Base-by-base conservation (phyloP, 92 coral and sea anemone species). In the Palythoa heliodiscus region DNA sequence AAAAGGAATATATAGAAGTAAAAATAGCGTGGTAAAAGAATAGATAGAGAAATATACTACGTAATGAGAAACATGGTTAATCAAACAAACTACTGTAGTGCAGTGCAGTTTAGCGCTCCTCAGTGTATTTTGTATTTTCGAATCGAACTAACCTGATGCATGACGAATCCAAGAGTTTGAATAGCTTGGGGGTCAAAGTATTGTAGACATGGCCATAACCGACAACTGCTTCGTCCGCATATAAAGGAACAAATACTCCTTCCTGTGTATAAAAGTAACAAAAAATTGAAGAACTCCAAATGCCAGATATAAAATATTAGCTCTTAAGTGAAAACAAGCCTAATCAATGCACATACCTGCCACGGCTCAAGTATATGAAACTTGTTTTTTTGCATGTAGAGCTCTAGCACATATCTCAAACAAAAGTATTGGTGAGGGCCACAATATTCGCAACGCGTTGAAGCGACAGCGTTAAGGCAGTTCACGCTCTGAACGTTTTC, bases 391-490 rank as follows among this genome's bases (percentile, higher is more conserved):
- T 29, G 48, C 82, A 55, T 86, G 89, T 54, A 89, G 53, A 19
- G 81, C 12, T 48, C 29, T 68, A 40, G 90, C 90, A 82, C 89
- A 86, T n/a, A n/a, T 60, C 40, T 22, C 37, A 73, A 68, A 53
- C 90, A 89, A 12, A 86, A 89, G 90, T 86, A 89, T 83, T 89
- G 92, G 77, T 57, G 89, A 69, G 85, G 90, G 73, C 90, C 92
- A 89, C 87, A 89, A 76, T 89, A 89, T 74, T 52, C 79, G 48
- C 92, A 86, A 39, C 87, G 87, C 60, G 83, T 86, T 57, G 79
- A 64, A 25, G 90, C 87, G 35, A 58, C 57, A 5, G 63, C 52
- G 29, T 73, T 60, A 19, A 37, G 77, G 76, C 92, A 90, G 84
- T 81, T 77, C 24, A 87, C 78, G 4, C 50, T 3, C 50, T 53